Evolutionary conservation across 2,113 vertebrate genomes (phyloP), one percentile per base, ranked within the genome.

Genomic region (Myxocyprinus asiaticus): DNA sequence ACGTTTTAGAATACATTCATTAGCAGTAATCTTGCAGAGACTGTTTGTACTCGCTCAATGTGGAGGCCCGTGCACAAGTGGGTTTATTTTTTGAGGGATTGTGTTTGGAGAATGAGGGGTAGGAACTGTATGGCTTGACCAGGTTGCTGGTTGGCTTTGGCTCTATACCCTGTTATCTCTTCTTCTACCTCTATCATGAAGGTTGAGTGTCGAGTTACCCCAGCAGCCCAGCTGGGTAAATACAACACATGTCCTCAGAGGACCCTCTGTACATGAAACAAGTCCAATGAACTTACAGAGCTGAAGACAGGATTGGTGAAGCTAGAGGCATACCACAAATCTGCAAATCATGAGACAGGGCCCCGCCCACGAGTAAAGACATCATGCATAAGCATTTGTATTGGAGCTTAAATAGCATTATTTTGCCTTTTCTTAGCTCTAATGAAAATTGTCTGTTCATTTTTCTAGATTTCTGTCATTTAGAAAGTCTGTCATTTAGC

Each of bases 141-240:
- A 11, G 63, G 53, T 22, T 72, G 61, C 78, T 55, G 81, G 85
- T 90, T 92, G 84, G 81, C 86, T 88, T 91, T 93, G 91, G 90
- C 90, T 83, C 79, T 84, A 33, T 33, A 61, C 67, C 15, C 4
- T 51, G 67, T 63, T 81, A 58, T 62, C 82, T 87, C 81, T 75
- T 62, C 82, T 80, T 85, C 82, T 76, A 63, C 77, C 59, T 83
- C 72, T 68, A 77, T 63, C 71, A 83, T 84, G 86, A 87, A 71
- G 62, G 66, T 33, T 72, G 82, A 79, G 67, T 73, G 67, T 68
- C 64, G 62, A 81, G 82, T 71, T 83, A 86, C 59, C 80, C 72
- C 83, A 81, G 78, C 78, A 84, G 81, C n/a, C 75, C 78, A 82
- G 79, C 78, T 76, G 77, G 45, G 63, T 80, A 89, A 89, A 87